A percentile compares a stretch with the other conserved stretches of the same genome.
These are phyloP conservation scores for Zaprionus tsacasi DNA, from an alignment of 1,140 invertebrate genomes.

Conservation along the genomic window DNA sequence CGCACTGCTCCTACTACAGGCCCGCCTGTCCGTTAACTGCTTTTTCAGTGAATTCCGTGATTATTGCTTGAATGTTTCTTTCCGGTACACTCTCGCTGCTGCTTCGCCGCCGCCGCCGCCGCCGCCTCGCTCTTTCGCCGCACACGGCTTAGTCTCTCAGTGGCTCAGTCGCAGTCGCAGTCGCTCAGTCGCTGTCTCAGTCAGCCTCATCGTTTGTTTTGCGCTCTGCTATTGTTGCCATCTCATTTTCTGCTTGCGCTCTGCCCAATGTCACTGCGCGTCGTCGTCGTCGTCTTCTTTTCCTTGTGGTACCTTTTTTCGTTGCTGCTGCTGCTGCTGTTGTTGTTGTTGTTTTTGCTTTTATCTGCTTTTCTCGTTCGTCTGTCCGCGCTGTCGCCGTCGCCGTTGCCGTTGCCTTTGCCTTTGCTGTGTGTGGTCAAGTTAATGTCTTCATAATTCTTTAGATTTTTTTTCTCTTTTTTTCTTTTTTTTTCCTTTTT, in stretches of 20 bases:
- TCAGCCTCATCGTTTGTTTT: background rate
- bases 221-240: constrained; percentile 11
- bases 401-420: constrained; percentile 16
- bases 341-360: constrained; percentile 18
- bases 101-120: constrained; percentile 5
- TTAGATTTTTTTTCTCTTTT: constrained; percentile 70
- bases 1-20: constrained; percentile 29
- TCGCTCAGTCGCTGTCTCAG: constrained; percentile 1
- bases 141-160: constrained; percentile 13
- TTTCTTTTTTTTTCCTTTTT: constrained; percentile 33
- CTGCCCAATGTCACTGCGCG: constrained; percentile 59
- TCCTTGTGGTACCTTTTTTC: constrained; percentile 49
- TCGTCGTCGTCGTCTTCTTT: constrained; percentile 37
- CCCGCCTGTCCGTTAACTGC: constrained; percentile 75
- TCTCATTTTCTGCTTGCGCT: constrained; percentile 28
- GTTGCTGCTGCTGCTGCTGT: constrained; percentile 21
- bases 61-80: constrained; percentile 82
- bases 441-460: constrained; percentile 83
- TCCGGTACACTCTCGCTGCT: constrained; percentile 63
- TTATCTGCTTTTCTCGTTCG: constrained; percentile 44
- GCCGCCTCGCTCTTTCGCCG: constrained; percentile 40
- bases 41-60: constrained; percentile 82
- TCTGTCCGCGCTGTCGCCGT: constrained; percentile 13
- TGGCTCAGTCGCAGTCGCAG: background rate
- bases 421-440: constrained; percentile 76